These are phyloP conservation scores for Catostomus latipinnis DNA, from an alignment of 2,797 vertebrate genomes.

Conservation along the genomic window DNA sequence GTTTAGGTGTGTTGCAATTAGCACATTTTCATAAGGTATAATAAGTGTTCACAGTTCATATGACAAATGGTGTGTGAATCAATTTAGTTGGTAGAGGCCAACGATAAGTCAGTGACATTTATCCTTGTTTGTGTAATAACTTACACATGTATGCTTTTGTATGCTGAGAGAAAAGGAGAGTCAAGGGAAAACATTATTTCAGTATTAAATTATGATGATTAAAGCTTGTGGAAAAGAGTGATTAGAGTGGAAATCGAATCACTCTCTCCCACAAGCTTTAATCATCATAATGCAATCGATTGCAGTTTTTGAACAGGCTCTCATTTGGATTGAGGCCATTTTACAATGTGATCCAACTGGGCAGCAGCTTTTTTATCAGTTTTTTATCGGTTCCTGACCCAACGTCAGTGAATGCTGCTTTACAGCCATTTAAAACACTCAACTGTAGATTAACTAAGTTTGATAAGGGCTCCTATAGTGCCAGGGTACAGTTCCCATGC, in stretches of 20 bases:
- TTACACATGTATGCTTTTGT: too few species aligned
- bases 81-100: neutral
- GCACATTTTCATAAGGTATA: neutral
- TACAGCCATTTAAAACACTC: conserved; percentile 13
- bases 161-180: neutral
- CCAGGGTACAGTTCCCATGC: conserved; percentile 8
- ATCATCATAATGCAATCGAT: conserved; percentile 9
- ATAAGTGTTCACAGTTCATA: neutral
- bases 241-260: neutral
- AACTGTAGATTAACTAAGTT: conserved; percentile 23
- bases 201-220: neutral
- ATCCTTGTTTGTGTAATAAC: conserved; percentile 1
- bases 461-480: neutral
- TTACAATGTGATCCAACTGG: conserved; percentile 13
- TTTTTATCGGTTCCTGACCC: conserved; percentile 1
- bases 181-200: neutral
- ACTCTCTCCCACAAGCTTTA: conserved; percentile 7
- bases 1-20: neutral
- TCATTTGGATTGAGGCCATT: conserved; percentile 29
- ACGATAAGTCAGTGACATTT: neutral
- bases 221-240: too few species aligned
- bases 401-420: neutral
- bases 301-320: conserved; percentile 13
- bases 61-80: neutral
- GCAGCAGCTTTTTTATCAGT: conserved; percentile 11